Evolutionary conservation across 1,140 invertebrate species (phyloP).

Genomic region (Drosophila trapezifrons): DNA sequence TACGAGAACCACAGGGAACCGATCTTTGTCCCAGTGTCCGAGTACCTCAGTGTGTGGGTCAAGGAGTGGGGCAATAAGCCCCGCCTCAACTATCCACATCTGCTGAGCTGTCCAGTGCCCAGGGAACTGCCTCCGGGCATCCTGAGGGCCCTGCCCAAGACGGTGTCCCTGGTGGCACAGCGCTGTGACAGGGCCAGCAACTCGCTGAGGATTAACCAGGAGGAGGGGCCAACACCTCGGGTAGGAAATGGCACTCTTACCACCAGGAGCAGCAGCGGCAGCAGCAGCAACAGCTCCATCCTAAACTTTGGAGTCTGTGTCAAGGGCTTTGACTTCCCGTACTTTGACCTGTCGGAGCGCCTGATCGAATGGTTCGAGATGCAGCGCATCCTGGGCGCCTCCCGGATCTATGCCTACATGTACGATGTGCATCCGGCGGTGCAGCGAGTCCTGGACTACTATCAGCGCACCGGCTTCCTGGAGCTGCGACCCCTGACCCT

Average conservation of each 20-base stretch:
- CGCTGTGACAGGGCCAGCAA: conserved; percentile 92
- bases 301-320: conserved; percentile 96
- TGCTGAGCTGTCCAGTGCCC: conserved; percentile 92
- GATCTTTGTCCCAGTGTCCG: conserved; percentile 89
- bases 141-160: conserved; percentile 87
- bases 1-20: conserved; percentile 91
- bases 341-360: conserved; percentile 93
- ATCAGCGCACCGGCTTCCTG: conserved; percentile 80
- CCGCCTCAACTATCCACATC: conserved; percentile 93
- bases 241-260: background rate
- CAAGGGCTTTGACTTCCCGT: conserved; percentile 95
- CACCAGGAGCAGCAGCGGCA: conserved; percentile 74
- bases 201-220: conserved; percentile 92
- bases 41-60: conserved; percentile 96
- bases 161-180: conserved; percentile 92
- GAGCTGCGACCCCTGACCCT: conserved; percentile 90
- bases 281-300: conserved; percentile 79
- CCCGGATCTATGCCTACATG: conserved; percentile 96
- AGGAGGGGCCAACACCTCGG: conserved; percentile 58
- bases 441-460: conserved; percentile 89
- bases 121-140: conserved; percentile 87
- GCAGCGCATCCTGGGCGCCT: conserved; percentile 92
- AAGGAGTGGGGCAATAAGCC: conserved; percentile 95
- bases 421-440: conserved; percentile 95
- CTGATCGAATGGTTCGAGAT: conserved; percentile 97